These are phyloP conservation scores for Branchinecta lynchi DNA, from an alignment of 1,140 invertebrate genomes.

Conservation along the genomic window DNA sequence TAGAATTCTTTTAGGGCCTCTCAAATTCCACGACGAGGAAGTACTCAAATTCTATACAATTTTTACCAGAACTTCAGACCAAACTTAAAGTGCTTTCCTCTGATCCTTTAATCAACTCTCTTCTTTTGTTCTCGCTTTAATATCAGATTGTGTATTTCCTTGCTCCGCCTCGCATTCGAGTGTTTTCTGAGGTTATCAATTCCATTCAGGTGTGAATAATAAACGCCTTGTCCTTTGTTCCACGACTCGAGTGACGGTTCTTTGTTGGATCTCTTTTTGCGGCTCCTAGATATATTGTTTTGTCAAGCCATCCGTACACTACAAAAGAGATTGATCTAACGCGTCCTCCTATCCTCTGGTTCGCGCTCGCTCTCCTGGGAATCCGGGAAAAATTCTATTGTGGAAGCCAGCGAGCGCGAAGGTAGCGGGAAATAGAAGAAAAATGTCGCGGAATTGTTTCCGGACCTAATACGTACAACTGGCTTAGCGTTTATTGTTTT, in stretches of 20 bases:
- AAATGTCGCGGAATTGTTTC: too few relatives aligned
- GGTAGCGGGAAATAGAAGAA: too few relatives aligned
- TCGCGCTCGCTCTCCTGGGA: neutral
- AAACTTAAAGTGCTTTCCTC: too few relatives aligned
- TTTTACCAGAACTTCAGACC: too few relatives aligned
- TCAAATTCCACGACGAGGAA: too few relatives aligned
- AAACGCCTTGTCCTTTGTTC: slow-evolving; percentile 6
- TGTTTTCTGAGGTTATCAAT: slow-evolving; percentile 10
- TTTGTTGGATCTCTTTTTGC: neutral
- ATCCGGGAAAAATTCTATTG: neutral
- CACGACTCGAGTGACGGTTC: neutral
- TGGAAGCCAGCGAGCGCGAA: too few relatives aligned
- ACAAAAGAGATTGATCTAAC: slow-evolving; percentile 11
- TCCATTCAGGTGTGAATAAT: slow-evolving; percentile 3
- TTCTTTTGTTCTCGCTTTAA: neutral
- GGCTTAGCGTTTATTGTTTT: too few relatives aligned
- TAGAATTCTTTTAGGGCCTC: too few relatives aligned
- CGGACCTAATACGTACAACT: too few relatives aligned
- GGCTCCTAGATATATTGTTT: neutral
- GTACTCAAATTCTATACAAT: too few relatives aligned
- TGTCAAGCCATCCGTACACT: slow-evolving; percentile 8
- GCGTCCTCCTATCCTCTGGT: neutral
- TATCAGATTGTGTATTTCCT: neutral
- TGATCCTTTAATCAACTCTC: neutral
- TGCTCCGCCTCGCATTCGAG: neutral